These are phyloP conservation scores for Leucophora obtusa DNA, from an alignment of 2,888 invertebrate species.

Conservation along the genomic window DNA sequence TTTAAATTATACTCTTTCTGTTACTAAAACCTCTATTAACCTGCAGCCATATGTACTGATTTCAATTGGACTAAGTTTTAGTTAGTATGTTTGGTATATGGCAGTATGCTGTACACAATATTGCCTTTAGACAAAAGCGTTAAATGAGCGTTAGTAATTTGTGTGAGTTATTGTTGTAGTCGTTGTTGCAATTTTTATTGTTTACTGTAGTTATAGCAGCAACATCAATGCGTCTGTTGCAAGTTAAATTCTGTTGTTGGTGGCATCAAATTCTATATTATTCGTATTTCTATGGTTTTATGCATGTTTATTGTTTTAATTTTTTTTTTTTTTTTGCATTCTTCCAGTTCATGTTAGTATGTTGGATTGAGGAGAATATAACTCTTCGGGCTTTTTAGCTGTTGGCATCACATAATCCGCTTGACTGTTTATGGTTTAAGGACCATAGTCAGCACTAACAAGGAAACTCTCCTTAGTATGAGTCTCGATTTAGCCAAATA, in stretches of 20 bases:
- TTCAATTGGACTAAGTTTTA: neutral
- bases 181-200: conserved; percentile 38
- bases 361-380: conserved; percentile 6
- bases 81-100: neutral
- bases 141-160: conserved; percentile 63
- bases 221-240: conserved; percentile 24
- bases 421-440: conserved; percentile 14
- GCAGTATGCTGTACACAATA: conserved; percentile 18
- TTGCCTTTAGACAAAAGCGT: conserved; percentile 62
- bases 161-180: conserved; percentile 38
- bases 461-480: too few relatives aligned
- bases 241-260: conserved; percentile 14
- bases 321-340: conserved; percentile 1
- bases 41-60: neutral
- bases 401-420: conserved; percentile 12
- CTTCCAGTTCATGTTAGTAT: neutral
- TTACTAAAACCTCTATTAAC: too few relatives aligned
- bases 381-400: conserved; percentile 7
- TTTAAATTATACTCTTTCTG: too few relatives aligned
- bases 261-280: neutral
- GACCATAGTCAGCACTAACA: too few relatives aligned
- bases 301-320: conserved; percentile 5
- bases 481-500: too few relatives aligned
- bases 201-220: neutral
- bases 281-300: neutral